Percentiles rank a stretch among this genome's conserved stretches.
Evolutionary conservation across 2,797 vertebrate genomes (phyloP).

Genomic region (Chromobotia macracanthus): DNA sequence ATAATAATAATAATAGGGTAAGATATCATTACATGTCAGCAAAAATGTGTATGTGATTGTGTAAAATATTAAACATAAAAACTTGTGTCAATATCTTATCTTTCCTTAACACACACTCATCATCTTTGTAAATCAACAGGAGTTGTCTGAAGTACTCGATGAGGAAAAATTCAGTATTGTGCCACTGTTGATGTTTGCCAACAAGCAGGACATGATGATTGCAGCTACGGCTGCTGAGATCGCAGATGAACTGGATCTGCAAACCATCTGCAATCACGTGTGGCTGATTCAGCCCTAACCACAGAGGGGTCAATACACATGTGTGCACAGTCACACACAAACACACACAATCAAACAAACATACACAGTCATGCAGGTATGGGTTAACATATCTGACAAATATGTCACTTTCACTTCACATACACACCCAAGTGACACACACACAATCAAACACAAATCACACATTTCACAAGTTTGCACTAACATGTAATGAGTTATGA

Average conservation of each 20-base stretch:
- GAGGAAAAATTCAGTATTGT: conserved; percentile 75
- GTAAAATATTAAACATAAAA: too few relatives aligned
- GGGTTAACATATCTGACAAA: conserved; percentile 21
- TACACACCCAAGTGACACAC: too few relatives aligned
- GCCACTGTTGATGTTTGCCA: conserved; percentile 78
- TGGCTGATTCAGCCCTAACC: conserved; percentile 80
- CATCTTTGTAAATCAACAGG: conserved; percentile 60
- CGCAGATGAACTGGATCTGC: conserved; percentile 73
- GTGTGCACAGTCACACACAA: conserved; percentile 57
- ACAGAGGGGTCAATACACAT: conserved; percentile 73
- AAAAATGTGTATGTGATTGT: too few relatives aligned
- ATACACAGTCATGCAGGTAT: too few relatives aligned
- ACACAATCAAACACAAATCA: not conserved
- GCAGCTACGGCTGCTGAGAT: conserved; percentile 74
- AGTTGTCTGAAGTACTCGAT: conserved; percentile 75
- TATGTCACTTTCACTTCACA: too few relatives aligned
- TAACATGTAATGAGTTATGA: too few relatives aligned
- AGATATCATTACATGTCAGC: too few relatives aligned
- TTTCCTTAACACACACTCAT: not conserved
- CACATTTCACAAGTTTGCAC: not conserved
- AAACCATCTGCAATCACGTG: conserved; percentile 75
- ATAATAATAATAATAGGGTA: too few relatives aligned
- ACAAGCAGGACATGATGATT: conserved; percentile 79
- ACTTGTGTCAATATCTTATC: not conserved
- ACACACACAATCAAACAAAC: not conserved